Conservation (phyloP, 2,797 vertebrate genomes). For the Novumbra hubbsi region DNA sequence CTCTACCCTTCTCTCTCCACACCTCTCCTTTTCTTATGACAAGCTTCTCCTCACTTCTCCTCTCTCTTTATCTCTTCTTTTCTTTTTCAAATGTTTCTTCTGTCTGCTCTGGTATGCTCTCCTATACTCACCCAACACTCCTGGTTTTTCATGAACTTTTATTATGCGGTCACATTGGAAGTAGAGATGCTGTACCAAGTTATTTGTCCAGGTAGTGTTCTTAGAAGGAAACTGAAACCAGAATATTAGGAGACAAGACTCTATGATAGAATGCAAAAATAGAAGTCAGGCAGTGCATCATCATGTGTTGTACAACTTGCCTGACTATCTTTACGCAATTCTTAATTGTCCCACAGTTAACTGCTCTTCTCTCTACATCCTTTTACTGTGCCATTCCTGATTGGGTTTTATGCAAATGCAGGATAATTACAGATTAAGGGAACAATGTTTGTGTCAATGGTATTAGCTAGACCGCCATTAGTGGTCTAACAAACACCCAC, state of each 20-base stretch:
- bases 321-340: neutral
- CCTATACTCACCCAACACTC: neutral
- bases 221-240: no score
- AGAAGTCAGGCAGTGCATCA: neutral
- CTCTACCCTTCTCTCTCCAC: neutral
- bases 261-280: neutral
- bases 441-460: neutral
- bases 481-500: neutral
- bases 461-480: neutral
- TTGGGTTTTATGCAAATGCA: neutral
- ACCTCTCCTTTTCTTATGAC: neutral
- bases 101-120: neutral
- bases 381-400: neutral
- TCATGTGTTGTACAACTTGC: neutral
- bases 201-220: no score
- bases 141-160: no score
- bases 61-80: neutral
- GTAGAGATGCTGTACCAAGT: no score
- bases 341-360: neutral
- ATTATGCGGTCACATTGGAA: no score
- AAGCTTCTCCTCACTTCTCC: neutral
- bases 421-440: conserved; percentile 2
- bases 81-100: neutral
- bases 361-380: neutral
- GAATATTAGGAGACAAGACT: neutral